These are phyloP conservation scores for Synanthedon myopaeformis DNA, from an alignment of 2,888 invertebrate genomes.

Conservation along the genomic window DNA sequence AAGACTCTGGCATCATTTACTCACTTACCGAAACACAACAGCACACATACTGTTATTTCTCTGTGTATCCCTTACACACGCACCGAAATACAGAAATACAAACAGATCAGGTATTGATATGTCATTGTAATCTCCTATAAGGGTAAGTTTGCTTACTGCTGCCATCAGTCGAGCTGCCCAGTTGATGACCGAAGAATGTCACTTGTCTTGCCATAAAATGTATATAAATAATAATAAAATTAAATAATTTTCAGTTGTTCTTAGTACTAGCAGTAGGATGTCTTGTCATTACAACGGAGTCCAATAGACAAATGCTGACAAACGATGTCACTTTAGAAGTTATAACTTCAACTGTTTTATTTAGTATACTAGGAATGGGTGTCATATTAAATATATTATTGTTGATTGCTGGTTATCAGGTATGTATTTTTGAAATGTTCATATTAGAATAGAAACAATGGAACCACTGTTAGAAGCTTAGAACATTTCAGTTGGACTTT, in stretches of 20 bases:
- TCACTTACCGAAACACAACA: too few species aligned
- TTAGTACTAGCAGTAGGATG: slow-evolving; percentile 35
- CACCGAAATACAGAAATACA: too few species aligned
- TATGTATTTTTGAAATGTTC: slow-evolving; percentile 9
- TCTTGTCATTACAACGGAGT: slow-evolving; percentile 42
- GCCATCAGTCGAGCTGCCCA: too few species aligned
- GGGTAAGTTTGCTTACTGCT: too few species aligned
- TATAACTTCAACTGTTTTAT: slow-evolving; percentile 44
- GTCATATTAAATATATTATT: slow-evolving; percentile 50
- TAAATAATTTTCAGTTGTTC: slow-evolving; percentile 28
- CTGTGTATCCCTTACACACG: too few species aligned
- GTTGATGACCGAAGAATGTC: too few species aligned
- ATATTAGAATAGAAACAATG: too few species aligned
- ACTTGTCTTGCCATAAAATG: too few species aligned
- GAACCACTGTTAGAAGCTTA: too few species aligned
- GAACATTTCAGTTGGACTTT: too few species aligned
- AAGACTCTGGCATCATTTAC: too few species aligned
- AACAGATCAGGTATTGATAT: neutral
- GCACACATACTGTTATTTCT: too few species aligned
- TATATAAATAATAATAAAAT: neutral
- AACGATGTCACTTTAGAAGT: slow-evolving; percentile 36
- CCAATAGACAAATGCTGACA: slow-evolving; percentile 26
- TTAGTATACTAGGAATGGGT: slow-evolving; percentile 55
- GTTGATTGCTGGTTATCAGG: slow-evolving; percentile 51
- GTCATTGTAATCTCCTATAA: neutral